Evolutionary conservation across 2,113 vertebrate genomes (phyloP), one percentile per base, ranked within the genome.

Genomic region (Barnardius zonarius): DNA sequence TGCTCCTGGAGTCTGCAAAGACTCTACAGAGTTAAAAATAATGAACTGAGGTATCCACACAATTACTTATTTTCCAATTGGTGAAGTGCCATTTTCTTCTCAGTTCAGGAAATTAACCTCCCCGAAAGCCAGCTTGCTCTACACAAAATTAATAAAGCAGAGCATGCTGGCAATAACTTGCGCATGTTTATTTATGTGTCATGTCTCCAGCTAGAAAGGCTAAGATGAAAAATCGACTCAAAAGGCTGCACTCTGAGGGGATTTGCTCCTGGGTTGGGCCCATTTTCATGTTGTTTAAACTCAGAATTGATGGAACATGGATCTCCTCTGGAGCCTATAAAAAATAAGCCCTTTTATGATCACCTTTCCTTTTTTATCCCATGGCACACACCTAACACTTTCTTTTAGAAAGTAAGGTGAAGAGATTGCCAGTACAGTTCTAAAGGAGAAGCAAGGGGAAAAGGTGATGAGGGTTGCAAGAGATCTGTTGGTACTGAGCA

Each of bases 131-230:
- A 96, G 91, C 94, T 95, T 97, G 96, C 96, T 95, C 93, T 97
- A 96, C 95, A 97, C 95, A 94, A 97, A 97, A 97, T 97, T 97
- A 97, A 97, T 97, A 97, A 97, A 97, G 96, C 92, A 92, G 96
- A 95, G 91, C 93, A 89, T 94, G 91, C 92, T 93, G 95, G 93
- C 94, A 95, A 90, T 96, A 94, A 96, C 95, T 94, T 91, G 93
- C 94, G 96, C 91, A 94, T 97, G 96, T 97, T 97, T 97, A 92
- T 97, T 97, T 97, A 94, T 97, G 93, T 92, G 93, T 49, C 89
- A 90, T 91, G 92, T 97, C 96, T 96, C 87, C 83, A 67, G 90
- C 94, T 91, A 91, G 96, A 94, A 96, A 92, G 91, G 92, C 95
- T 95, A 91, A 93, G 93, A 95, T 94, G 96, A 97, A 97, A 97